Evolutionary conservation across 1,140 invertebrate genomes (phyloP).

Genomic region (Heliothis virescens): DNA sequence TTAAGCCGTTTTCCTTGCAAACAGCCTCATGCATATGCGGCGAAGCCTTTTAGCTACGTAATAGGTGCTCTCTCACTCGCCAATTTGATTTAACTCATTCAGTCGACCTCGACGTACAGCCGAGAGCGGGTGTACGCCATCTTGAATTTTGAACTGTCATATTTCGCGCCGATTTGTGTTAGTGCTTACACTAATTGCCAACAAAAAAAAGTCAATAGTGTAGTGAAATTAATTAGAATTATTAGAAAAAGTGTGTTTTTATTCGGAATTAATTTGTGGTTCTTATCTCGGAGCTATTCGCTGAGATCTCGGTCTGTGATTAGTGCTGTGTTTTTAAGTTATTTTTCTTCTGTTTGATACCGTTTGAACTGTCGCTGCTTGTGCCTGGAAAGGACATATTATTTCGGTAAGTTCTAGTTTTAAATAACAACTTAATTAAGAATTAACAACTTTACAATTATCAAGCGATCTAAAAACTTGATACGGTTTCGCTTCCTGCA

Average conservation of each 20-base stretch:
- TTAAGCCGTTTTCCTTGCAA: slow-evolving; percentile 78
- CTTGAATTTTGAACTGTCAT: slow-evolving; percentile 62
- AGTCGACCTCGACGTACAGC: slow-evolving; percentile 79
- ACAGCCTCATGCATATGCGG: slow-evolving; percentile 71
- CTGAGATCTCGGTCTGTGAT: slow-evolving; percentile 42
- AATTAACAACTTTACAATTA: background rate
- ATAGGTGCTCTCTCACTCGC: slow-evolving; percentile 69
- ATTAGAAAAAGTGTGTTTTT: slow-evolving; percentile 45
- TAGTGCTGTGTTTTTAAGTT: slow-evolving; percentile 51
- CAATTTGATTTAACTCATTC: slow-evolving; percentile 69
- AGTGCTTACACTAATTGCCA: slow-evolving; percentile 55
- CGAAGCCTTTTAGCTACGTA: slow-evolving; percentile 70
- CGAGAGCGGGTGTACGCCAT: slow-evolving; percentile 68
- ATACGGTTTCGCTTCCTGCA: slow-evolving; percentile 20
- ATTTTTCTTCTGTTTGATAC: slow-evolving; percentile 37
- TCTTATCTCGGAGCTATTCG: slow-evolving; percentile 43
- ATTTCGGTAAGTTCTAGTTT: slow-evolving; percentile 49
- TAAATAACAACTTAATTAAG: slow-evolving; percentile 2
- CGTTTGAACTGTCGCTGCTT: slow-evolving; percentile 49
- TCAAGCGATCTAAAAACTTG: slow-evolving; percentile 6
- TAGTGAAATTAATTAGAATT: slow-evolving; percentile 41
- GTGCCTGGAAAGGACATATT: slow-evolving; percentile 47
- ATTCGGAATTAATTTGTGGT: slow-evolving; percentile 39
- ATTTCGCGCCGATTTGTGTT: slow-evolving; percentile 69
- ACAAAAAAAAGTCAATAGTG: slow-evolving; percentile 43